Base-by-base conservation (phyloP, 2,113 vertebrate species). In the Vulpes vulpes region DNA sequence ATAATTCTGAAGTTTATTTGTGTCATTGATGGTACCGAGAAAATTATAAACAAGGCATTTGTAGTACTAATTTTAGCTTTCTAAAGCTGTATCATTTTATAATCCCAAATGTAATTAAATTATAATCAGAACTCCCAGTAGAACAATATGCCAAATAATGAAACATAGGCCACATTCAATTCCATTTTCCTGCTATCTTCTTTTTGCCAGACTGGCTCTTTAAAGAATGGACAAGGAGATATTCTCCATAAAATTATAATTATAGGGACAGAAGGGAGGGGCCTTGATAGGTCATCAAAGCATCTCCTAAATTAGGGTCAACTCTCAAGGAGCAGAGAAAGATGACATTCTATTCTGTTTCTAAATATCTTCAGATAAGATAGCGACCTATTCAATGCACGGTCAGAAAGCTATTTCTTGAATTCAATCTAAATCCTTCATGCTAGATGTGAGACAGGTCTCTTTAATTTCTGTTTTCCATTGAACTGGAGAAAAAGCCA, bases 361-460 rank as follows among this genome's bases (percentile, higher is more conserved):
- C 79, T 91, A 91, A 96, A 89, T 86, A 94, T 82, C 88, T 96
- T 95, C 71, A 73, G 35, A 65, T 81, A 94, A 90, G 55, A 71
- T 43, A 93, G 64, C 43, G 69, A 93, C 32, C 78, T 96, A 65
- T 89, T 89, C 82, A 95, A 2, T 94, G 91, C 53, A 92, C 71
- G 84, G 49, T 84, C 88, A 95, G 62, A 97, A 97, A 96, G 57
- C 76, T 92, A 35, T 94, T 96, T 93, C 73, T 96, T 93, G 4
- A 97, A 89, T 87, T 25, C 74, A 95, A 7, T 91, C 82, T 93
- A 74, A 95, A 76, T 92, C 23, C 19, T 96, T 94, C 84, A 95
- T 92, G n/a, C 27, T 73, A 43, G 51, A 86, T 65, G 19, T 93
- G 74, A 93, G 96, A 35, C 27, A 49, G 20, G 17, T 79, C n/a